Base-by-base conservation (phyloP, 2,797 vertebrate genomes). In the Gymnoscopelus microlampas region DNA sequence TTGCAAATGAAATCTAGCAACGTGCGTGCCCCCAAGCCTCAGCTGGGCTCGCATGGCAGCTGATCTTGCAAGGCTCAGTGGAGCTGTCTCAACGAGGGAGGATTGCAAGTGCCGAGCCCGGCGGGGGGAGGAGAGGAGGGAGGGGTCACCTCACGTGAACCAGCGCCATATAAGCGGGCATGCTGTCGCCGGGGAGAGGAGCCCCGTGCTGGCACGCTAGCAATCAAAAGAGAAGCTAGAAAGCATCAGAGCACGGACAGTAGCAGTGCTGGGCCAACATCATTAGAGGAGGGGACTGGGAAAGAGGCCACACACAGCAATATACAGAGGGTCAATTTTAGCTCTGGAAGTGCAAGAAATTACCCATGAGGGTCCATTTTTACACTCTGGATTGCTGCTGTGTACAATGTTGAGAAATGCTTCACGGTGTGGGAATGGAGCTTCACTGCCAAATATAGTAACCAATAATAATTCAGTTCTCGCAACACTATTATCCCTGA, bases 21-120 rank as follows among this genome's bases (percentile, higher is more conserved):
- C 89, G 86, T 85, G 88, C 91, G 86, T 69, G 84, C 82, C 89
- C 85, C 59, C 76, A 65, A 90, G 90, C 85, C 88, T 89, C 89
- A 93, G 92, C 88, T 90, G 89, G 89, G 87, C 85, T 90, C 56
- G 79, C 89, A 88, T 78, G 85, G 78, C 92, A 92, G 91, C 92
- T 92, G 91, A 94, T 93, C 90, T 89, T 89, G 91, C 92, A 91
- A 92, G 91, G 91, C 91, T 93, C 92, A 92, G 87, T 93, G 91
- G 90, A 92, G 88, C 91, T 91, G 93, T 94, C 91, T 92, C 86
- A 93, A 89, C 74, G 81, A 93, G 86, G 85, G 90, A 92, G 87
- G 83, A 53, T 77, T 79, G 85, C 83, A 70, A 87, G 85, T 80
- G 70, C 81, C 58, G 70, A 87, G 86, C 87, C 87, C 84, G 83